Evolutionary conservation across 2,113 vertebrate genomes (phyloP), one percentile per base, ranked within the genome.

Genomic region (Ancistrus triradiatus): DNA sequence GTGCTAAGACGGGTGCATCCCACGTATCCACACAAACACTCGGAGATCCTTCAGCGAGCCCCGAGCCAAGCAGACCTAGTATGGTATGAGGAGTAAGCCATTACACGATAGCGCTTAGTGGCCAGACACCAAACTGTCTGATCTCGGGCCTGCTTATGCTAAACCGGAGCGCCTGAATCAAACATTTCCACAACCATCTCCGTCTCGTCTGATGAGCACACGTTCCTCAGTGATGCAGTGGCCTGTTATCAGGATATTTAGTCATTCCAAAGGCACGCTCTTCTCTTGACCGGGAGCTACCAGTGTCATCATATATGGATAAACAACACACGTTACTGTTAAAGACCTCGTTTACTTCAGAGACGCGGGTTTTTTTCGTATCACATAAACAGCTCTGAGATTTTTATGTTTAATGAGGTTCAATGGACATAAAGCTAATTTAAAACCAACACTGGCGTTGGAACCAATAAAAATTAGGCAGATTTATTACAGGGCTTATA

Each of bases 21-120:
- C 62, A 46, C 37, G 63, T 52, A 53, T 49, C 43, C 24, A 48
- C 37, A 60, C 18, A 61, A 59, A 52, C 35, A 52, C 37, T 63
- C 48, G 14, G 43, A 49, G 59, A 28, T 68, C 53, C 31, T 64
- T 43, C 6, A 42, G 17, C 14, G 10, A 50, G 15, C 46, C 46
- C 44, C 22, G n/a, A 59, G 60, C 43, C 55, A 47, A 59, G 22
- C 47, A 73, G 18, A 10, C 72, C 66, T 69, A 73, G 60, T 69
- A 65, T 73, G 71, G 66, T 69, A 61, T 73, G 60, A 58, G 42
- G 53, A 53, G 18, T 51, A 38, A 68, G 28, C 19, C 6, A 25
- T 38, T 44, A 55, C 44, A 64, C 28, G 27, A 63, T 58, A 48
- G 60, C 19, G 37, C 51, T 63, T 53, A 53, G 46, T 18, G 11